phyloP scores from a whole-genome alignment of 2,797 vertebrate genomes.

The Rhincodon typus region DNA sequence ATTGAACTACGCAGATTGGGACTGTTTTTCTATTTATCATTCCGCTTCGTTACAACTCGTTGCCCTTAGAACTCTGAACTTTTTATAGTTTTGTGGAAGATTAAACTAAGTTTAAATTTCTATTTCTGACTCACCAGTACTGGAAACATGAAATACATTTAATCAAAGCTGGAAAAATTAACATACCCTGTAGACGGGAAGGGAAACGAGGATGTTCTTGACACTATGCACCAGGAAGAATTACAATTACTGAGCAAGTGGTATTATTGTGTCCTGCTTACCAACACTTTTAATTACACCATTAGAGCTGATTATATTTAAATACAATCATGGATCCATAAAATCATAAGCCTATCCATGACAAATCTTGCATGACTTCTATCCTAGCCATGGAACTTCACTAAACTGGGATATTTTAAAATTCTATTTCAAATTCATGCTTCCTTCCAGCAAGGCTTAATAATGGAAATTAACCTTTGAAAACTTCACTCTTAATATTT shows the following conservation, averaged over 20 bases:
- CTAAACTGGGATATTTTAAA: neutral
- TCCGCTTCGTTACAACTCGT: neutral
- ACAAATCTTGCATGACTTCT: neutral
- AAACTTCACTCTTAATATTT: neutral
- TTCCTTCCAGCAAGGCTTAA: neutral
- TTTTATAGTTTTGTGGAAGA: neutral
- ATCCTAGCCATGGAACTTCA: neutral
- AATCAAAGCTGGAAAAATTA: neutral
- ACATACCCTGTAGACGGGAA: neutral
- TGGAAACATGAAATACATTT: constrained; percentile 13
- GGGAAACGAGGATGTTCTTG: neutral
- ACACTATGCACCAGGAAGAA: neutral
- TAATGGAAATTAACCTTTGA: neutral
- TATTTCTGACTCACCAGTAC: neutral
- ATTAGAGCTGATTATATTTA: neutral
- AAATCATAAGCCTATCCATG: neutral
- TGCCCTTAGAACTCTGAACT: neutral
- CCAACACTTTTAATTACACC: neutral
- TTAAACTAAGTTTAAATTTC: neutral
- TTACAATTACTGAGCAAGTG: neutral
- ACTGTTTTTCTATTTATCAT: neutral
- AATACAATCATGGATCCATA: neutral
- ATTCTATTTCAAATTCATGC: neutral
- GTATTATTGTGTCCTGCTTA: neutral
- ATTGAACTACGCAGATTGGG: neutral